Conservation (phyloP, 1,140 invertebrate species). For the Heterodera carotae region DNA sequence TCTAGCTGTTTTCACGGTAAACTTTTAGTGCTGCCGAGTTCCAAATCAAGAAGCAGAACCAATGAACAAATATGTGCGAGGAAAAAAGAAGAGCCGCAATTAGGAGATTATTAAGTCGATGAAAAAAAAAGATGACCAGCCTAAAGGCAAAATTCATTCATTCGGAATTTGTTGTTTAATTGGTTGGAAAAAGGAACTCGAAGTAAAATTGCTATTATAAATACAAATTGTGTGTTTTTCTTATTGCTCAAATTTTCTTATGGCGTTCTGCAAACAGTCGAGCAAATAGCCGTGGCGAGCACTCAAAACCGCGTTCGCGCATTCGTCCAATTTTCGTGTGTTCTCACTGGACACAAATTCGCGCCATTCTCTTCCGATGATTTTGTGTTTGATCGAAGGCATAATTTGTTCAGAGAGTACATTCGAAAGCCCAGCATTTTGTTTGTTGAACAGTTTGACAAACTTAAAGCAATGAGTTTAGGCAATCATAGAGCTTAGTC, state of each 20-base stretch:
- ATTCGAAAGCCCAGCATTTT: neutral
- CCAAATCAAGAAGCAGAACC: conserved; percentile 51
- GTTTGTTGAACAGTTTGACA: conserved; percentile 4
- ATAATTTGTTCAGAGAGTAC: neutral
- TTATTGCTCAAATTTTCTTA: conserved; percentile 13
- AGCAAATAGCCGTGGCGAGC: conserved; percentile 21
- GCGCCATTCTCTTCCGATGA: neutral
- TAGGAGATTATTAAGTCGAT: too few species aligned
- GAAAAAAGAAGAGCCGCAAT: neutral
- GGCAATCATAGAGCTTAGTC: too few species aligned
- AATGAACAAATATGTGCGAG: neutral
- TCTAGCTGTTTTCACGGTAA: too few species aligned
- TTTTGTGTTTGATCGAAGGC: conserved; percentile 11
- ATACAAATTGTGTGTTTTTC: neutral
- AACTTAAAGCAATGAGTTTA: neutral
- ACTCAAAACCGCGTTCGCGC: conserved; percentile 3
- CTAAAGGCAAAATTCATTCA: neutral
- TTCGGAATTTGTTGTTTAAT: conserved; percentile 9
- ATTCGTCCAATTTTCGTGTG: neutral
- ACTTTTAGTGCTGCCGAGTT: conserved; percentile 49
- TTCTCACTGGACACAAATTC: neutral
- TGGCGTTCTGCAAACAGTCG: conserved; percentile 3
- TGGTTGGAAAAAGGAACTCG: conserved; percentile 12
- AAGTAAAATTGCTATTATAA: too few species aligned
- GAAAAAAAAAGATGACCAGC: too few species aligned